Conservation (phyloP, 2,888 invertebrate genomes). For the Dastarcus helophoroides region DNA sequence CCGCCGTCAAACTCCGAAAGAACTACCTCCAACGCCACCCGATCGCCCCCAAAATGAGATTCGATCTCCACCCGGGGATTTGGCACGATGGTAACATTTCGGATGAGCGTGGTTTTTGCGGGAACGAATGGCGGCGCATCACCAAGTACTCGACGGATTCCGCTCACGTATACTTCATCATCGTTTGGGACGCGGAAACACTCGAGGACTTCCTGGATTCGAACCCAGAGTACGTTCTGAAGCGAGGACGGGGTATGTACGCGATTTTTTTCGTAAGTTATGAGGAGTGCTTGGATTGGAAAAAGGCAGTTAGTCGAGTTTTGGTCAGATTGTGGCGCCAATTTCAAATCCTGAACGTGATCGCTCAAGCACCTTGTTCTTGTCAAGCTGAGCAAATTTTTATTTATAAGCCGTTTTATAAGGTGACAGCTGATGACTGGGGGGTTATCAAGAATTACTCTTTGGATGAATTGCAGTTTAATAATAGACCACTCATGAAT, state of each 20-base stretch:
- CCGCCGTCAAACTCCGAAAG: too few relatives aligned
- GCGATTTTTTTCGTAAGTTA: constrained; percentile 3
- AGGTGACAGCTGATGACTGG: not conserved
- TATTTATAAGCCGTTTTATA: constrained; percentile 6
- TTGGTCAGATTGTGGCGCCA: constrained; percentile 4
- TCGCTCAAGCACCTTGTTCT: constrained; percentile 6
- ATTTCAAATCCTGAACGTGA: constrained; percentile 5
- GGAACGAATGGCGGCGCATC: too few relatives aligned
- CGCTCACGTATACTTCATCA: constrained; percentile 6
- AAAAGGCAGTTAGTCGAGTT: constrained; percentile 1
- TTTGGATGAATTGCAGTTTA: too few relatives aligned
- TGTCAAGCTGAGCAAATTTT: constrained; percentile 7
- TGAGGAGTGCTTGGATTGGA: constrained; percentile 3
- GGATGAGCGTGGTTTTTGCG: too few relatives aligned
- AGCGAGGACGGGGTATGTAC: constrained; percentile 5
- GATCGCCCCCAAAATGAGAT: too few relatives aligned
- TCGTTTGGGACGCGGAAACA: constrained; percentile 6
- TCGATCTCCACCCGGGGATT: too few relatives aligned
- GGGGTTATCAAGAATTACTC: constrained; percentile 5
- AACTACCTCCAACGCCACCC: too few relatives aligned
- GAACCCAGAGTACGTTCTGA: not conserved
- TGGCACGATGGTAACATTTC: too few relatives aligned
- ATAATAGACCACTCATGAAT: too few relatives aligned
- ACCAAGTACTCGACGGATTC: too few relatives aligned
- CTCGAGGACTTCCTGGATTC: constrained; percentile 2